Evolutionary conservation across 2,797 vertebrate species (phyloP).

Genomic region (Muraenolepis orangiensis): DNA sequence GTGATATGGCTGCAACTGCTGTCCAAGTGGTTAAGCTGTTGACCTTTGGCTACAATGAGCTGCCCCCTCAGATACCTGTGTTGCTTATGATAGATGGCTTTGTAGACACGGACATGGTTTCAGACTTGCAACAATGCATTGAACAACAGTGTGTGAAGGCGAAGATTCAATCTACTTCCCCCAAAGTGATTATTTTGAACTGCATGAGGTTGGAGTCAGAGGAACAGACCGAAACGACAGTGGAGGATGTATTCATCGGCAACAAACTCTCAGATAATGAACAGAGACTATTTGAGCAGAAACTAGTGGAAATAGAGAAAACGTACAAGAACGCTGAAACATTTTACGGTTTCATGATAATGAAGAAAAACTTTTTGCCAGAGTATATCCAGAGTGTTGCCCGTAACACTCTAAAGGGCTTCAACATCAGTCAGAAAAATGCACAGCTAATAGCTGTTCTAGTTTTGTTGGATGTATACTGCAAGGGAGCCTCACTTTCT

Average conservation of each 20-base stretch:
- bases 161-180: slow-evolving; percentile 33
- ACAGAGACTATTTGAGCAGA: slow-evolving; percentile 53
- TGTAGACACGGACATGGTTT: slow-evolving; percentile 74
- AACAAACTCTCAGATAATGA: slow-evolving; percentile 60
- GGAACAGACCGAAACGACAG: slow-evolving; percentile 23
- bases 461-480: slow-evolving; percentile 56
- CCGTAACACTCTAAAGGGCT: slow-evolving; percentile 62
- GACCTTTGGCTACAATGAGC: slow-evolving; percentile 54
- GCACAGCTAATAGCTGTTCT: slow-evolving; percentile 64
- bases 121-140: slow-evolving; percentile 60
- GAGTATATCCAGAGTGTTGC: slow-evolving; percentile 61
- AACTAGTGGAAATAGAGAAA: slow-evolving; percentile 58
- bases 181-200: slow-evolving; percentile 64
- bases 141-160: slow-evolving; percentile 49
- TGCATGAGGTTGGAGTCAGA: slow-evolving; percentile 60
- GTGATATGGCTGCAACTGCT: slow-evolving; percentile 63
- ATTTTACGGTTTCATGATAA: slow-evolving; percentile 73
- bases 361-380: slow-evolving; percentile 64
- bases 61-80: slow-evolving; percentile 64
- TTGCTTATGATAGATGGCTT: slow-evolving; percentile 82
- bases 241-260: slow-evolving; percentile 50
- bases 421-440: slow-evolving; percentile 50
- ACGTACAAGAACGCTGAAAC: slow-evolving; percentile 55
- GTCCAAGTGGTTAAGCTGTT: slow-evolving; percentile 70
- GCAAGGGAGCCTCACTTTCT: slow-evolving; percentile 48